Conservation (phyloP, 2,797 vertebrate species). For the Lepidocolaptes lacrymiger region DNA sequence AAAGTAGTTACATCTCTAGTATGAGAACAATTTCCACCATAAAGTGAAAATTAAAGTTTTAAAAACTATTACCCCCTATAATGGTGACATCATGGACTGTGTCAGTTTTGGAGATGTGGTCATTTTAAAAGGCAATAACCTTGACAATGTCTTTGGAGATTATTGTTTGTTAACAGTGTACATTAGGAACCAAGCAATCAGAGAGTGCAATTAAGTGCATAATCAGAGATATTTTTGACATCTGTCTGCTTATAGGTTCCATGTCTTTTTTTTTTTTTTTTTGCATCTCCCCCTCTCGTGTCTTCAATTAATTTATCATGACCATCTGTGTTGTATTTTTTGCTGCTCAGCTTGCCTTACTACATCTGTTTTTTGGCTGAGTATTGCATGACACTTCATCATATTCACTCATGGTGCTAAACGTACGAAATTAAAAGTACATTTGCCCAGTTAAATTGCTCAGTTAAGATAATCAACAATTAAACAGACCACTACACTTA, state of each 20-base stretch:
- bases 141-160: slow-evolving; percentile 29
- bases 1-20: neutral
- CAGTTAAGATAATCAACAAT: neutral
- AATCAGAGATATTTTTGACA: slow-evolving; percentile 66
- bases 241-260: slow-evolving; percentile 42
- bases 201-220: slow-evolving; percentile 53
- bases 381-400: slow-evolving; percentile 19
- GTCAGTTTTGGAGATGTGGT: neutral
- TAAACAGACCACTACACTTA: neutral
- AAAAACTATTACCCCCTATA: neutral
- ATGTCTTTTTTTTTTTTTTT: neutral
- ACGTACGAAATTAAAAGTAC: neutral
- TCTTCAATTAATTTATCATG: slow-evolving; percentile 55
- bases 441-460: neutral
- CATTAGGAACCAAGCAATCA: slow-evolving; percentile 47
- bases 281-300: neutral
- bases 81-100: neutral
- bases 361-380: slow-evolving; percentile 30
- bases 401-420: neutral
- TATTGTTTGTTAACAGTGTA: neutral
- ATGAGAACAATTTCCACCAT: neutral
- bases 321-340: slow-evolving; percentile 58
- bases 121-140: slow-evolving; percentile 39
- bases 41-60: neutral
- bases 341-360: slow-evolving; percentile 39